Conservation (phyloP, 2,113 vertebrate genomes). For the Dermatemys mawii region DNA sequence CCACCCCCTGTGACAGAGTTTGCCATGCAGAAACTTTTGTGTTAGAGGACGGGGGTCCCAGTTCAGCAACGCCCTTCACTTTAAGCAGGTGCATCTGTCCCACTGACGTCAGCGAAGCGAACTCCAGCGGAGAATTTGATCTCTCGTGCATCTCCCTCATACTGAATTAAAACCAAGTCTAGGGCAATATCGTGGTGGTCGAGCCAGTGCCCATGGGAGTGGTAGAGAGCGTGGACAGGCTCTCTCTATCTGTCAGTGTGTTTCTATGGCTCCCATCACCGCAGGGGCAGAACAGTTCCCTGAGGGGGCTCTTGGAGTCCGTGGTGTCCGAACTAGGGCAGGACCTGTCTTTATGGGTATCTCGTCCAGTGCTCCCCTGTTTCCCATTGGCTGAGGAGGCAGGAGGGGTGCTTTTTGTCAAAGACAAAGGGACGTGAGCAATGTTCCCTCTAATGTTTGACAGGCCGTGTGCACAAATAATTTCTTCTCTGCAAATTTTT, state of each 20-base stretch:
- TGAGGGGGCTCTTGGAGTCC: neutral
- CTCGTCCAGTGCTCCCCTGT: neutral
- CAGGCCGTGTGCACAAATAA: too few relatives aligned
- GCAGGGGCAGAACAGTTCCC: neutral
- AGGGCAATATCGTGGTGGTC: rapidly evolving
- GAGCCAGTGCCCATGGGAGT: neutral
- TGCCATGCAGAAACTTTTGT: neutral
- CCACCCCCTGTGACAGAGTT: too few relatives aligned
- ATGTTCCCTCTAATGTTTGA: too few relatives aligned
- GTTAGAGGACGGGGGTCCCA: neutral
- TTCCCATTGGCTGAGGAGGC: too few relatives aligned
- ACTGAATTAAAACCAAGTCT: neutral
- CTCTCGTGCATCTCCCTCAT: neutral
- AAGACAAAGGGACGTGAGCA: too few relatives aligned
- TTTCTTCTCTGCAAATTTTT: too few relatives aligned
- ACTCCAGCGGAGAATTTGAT: neutral
- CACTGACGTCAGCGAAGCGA: rapidly evolving
- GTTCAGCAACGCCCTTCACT: neutral
- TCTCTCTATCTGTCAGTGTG: neutral
- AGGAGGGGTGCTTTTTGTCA: too few relatives aligned
- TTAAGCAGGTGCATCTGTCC: neutral
- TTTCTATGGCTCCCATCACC: neutral
- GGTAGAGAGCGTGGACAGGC: neutral
- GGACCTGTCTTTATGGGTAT: neutral
- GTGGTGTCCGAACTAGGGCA: neutral